phyloP scores from a whole-genome alignment of 2,113 vertebrate species.

The Fulmarus glacialis region DNA sequence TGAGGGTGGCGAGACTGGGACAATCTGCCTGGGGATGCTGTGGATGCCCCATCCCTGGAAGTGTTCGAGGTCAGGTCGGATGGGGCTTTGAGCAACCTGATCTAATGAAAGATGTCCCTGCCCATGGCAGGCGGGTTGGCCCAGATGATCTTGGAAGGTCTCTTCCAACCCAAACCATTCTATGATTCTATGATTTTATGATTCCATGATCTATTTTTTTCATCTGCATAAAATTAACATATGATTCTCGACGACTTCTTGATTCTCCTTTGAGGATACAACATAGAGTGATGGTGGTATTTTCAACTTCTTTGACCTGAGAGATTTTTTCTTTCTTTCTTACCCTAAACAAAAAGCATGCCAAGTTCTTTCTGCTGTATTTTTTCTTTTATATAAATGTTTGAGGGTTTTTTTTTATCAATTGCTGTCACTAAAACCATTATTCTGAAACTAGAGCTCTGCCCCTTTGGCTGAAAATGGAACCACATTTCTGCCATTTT shows the following conservation, averaged over 20 bases:
- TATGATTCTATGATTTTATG: background rate
- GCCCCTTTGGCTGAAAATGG: background rate
- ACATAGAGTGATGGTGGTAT: background rate
- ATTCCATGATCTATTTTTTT: background rate
- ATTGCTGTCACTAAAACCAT: background rate
- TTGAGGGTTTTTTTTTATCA: background rate
- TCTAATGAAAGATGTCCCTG: background rate
- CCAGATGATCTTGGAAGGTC: background rate
- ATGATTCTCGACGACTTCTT: background rate
- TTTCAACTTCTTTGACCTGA: background rate
- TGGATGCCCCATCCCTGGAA: no score
- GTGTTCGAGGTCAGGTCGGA: background rate
- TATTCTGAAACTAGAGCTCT: background rate
- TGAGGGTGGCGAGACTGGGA: accelerated
- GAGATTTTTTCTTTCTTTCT: background rate
- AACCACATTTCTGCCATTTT: background rate
- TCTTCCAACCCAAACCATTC: background rate
- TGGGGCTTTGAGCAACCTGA: background rate
- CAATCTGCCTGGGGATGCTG: background rate
- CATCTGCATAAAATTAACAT: background rate
- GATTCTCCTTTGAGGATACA: background rate
- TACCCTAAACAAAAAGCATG: background rate
- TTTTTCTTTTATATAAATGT: background rate
- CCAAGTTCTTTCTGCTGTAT: background rate
- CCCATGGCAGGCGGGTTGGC: accelerated